Evolutionary conservation across 2,888 invertebrate genomes (phyloP), one percentile per base, ranked within the genome.

Genomic region (Phanerotoma sp.): DNA sequence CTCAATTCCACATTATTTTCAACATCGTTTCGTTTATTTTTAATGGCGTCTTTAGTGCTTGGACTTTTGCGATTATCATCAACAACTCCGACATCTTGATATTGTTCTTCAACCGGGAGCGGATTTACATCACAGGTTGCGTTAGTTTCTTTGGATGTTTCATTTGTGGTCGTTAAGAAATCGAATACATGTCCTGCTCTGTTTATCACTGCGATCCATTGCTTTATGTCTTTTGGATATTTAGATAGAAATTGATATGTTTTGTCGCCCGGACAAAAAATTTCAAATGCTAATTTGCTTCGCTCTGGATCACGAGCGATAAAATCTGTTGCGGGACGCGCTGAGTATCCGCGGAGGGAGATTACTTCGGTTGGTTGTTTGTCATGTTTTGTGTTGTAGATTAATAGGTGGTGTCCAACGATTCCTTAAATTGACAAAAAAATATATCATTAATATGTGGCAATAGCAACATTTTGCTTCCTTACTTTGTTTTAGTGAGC

Each of bases 191-290:
- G 21, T 16, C 54, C 54, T 3, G 66, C 51, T 6, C 65, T 60
- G 25, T 60, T 62, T 42, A 75, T 69, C 2, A 66, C 66, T 4
- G 63, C 54, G 3, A 75, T 57, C 77, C 77, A 77, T n/a, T 74
- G 70, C 13, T 69, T 66, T 77, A 74, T 77, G 16, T 77, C 75
- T 30, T 67, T 68, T 0, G 67, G 64, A 9, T 61, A 66, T 16
- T 61, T 67, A 1, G 75, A 75, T 9, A 71, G 62, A 21, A 77
- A 77, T 66, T 75, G 70, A 6, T 69, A 60, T 0, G 74, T 75
- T 58, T 67, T 69, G 18, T 67, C 70, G 13, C 75, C 75, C 1
- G 74, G 74, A 7, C 67, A 65, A 33, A 68, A 72, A 9, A 77
- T 65, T 54, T 77, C 77, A 40, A 77, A 77, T 1, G 74, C 69